These are phyloP conservation scores for Acropternis orthonyx DNA, from an alignment of 2,797 vertebrate species.

Conservation along the genomic window DNA sequence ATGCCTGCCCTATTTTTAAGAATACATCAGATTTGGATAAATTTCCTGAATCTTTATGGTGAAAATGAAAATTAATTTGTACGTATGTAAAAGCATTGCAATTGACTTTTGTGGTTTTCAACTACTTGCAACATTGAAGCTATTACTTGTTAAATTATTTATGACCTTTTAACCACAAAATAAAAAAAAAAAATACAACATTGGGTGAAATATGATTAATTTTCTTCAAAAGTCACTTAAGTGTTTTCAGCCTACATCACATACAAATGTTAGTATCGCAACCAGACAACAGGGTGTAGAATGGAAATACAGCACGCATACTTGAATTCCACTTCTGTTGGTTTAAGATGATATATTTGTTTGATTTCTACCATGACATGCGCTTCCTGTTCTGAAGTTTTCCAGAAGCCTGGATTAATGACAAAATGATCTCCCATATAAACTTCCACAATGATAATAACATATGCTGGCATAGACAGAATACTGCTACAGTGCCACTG, in stretches of 20 bases:
- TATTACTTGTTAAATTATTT: background rate
- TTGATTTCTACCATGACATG: slow-evolving; percentile 40
- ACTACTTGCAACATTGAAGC: background rate
- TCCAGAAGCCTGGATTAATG: slow-evolving; percentile 56
- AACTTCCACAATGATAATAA: slow-evolving; percentile 31
- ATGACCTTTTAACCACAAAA: background rate
- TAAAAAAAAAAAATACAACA: background rate
- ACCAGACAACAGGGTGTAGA: slow-evolving; percentile 26
- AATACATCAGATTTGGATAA: background rate
- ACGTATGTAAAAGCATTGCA: background rate
- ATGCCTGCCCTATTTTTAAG: background rate
- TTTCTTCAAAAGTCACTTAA: background rate
- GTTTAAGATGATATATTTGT: slow-evolving; percentile 62
- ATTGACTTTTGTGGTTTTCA: background rate
- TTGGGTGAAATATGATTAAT: background rate
- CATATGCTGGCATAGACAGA: slow-evolving; percentile 23
- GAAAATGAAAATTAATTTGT: background rate
- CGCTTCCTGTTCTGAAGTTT: slow-evolving; percentile 49
- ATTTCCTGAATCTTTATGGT: background rate
- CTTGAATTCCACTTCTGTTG: slow-evolving; percentile 58
- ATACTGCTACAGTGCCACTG: background rate
- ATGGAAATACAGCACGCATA: slow-evolving; percentile 40
- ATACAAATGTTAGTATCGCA: background rate
- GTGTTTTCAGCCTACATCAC: background rate
- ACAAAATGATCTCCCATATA: slow-evolving; percentile 32